Base-by-base conservation (phyloP, 2,888 invertebrate genomes). In the Agonum fuliginosum region DNA sequence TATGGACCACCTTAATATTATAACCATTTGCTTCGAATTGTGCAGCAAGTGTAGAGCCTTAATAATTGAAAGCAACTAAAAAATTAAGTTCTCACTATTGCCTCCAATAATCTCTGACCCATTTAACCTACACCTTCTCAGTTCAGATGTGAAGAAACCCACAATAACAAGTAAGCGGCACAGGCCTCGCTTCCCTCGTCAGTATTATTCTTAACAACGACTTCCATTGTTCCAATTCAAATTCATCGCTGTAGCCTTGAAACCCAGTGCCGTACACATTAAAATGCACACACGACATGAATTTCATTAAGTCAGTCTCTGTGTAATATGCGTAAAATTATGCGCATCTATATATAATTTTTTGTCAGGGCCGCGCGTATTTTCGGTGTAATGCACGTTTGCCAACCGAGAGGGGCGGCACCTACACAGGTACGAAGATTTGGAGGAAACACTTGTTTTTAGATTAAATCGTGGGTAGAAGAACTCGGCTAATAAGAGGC, bases 341-440 rank as follows among this genome's bases (percentile, higher is more conserved):
- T 54, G 54, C 54, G 54, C 54, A 54, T 54, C 54, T 54, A 54
- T 54, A 54, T 24, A 54, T 54, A 54, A 54, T 54, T 54, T 54
- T 54, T 54, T 54, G 54, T 54, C 54, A 54, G 54, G 54, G 54
- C 54, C 54, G 54, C 10, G 54, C 3, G 54, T 54, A 54, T 54
- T 54, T 54, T 54, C 4, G 54, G 54, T 37, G 37, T 54, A n/a
- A 54, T 22, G 54, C 24, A 24, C 12, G 54, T 54, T 54, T 54
- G 54, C 54, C 54, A 54, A 20, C 54, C 54, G 22, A 20, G 43
- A 43, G 12, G 43, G 14, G 12, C 14, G 5, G 14, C 43, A 14
- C 43, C 54, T n/a, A 54, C 19, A 54, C 24, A n/a, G 12, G 54
- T 24, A 24, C 24, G n/a, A n/a, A n/a, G n/a, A n/a, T n/a, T 22